Conservation (phyloP, 2,113 vertebrate genomes). For the Pelodiscus sinensis region DNA sequence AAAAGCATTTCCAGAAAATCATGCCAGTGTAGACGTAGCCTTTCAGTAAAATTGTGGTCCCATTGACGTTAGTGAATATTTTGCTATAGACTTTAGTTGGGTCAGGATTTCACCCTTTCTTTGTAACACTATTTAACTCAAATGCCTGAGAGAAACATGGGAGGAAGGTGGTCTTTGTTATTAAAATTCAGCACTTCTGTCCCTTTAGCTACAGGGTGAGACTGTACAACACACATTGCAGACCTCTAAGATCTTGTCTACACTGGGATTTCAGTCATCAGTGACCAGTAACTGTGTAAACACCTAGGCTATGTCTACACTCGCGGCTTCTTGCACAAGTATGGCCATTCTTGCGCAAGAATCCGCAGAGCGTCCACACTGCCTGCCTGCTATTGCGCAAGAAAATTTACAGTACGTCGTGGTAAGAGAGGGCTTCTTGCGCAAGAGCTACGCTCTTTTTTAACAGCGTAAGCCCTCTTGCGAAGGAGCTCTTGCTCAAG, state of each 20-base stretch:
- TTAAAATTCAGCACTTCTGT: not conserved
- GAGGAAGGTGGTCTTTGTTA: not conserved
- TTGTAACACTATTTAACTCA: not conserved
- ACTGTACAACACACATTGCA: rapidly evolving
- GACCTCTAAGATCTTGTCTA: not conserved
- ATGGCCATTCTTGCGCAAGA: too few species aligned
- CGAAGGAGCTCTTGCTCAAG: too few species aligned
- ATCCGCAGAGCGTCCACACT: too few species aligned
- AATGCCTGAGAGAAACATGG: not conserved
- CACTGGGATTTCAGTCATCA: not conserved
- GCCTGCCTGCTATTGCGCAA: too few species aligned
- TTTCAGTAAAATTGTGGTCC: not conserved
- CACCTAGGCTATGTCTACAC: too few species aligned
- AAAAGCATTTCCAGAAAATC: too few species aligned
- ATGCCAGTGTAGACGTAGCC: too few species aligned
- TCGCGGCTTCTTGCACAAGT: too few species aligned
- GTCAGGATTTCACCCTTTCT: not conserved
- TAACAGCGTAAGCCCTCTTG: too few species aligned
- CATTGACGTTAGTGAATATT: not conserved
- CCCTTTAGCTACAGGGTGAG: not conserved
- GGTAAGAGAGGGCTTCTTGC: too few species aligned
- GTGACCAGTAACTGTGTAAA: not conserved
- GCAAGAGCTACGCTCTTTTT: too few species aligned
- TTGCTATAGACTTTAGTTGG: not conserved
- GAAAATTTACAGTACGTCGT: too few species aligned